Percentiles rank a stretch among this genome's conserved stretches.
These are phyloP conservation scores for Neodiprion pinetum DNA, from an alignment of 1,140 invertebrate genomes.

Conservation along the genomic window DNA sequence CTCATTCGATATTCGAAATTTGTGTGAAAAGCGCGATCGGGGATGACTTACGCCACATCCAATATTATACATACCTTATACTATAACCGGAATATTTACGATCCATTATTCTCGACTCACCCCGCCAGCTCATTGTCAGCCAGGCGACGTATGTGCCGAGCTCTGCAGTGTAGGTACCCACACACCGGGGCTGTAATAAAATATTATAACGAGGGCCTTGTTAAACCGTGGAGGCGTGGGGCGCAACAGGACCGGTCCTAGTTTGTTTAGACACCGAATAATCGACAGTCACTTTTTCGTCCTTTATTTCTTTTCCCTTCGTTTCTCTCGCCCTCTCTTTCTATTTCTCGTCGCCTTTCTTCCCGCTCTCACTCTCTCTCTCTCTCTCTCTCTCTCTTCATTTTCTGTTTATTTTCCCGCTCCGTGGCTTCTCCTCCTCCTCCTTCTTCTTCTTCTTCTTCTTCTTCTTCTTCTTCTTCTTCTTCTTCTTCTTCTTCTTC, in stretches of 20 bases:
- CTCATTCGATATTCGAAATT: too few species aligned
- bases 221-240: constrained; percentile 49
- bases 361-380: neutral
- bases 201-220: constrained; percentile 62
- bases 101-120: constrained; percentile 38
- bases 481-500: constrained; percentile 6
- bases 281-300: constrained; percentile 51
- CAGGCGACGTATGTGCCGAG: too few species aligned
- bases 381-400: neutral
- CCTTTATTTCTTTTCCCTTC: constrained; percentile 27
- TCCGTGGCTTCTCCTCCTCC: constrained; percentile 5
- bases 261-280: constrained; percentile 63
- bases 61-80: too few species aligned
- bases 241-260: constrained; percentile 42
- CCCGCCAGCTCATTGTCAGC: neutral
- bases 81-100: constrained; percentile 40
- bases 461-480: neutral
- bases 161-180: neutral
- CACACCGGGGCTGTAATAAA: constrained; percentile 43
- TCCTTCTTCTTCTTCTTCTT: neutral
- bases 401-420: constrained; percentile 2
- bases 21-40: too few species aligned
- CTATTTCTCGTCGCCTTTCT: neutral
- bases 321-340: constrained; percentile 24
- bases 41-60: too few species aligned